phyloP scores from a whole-genome alignment of 2,797 vertebrate species.

The Protonibea diacanthus region DNA sequence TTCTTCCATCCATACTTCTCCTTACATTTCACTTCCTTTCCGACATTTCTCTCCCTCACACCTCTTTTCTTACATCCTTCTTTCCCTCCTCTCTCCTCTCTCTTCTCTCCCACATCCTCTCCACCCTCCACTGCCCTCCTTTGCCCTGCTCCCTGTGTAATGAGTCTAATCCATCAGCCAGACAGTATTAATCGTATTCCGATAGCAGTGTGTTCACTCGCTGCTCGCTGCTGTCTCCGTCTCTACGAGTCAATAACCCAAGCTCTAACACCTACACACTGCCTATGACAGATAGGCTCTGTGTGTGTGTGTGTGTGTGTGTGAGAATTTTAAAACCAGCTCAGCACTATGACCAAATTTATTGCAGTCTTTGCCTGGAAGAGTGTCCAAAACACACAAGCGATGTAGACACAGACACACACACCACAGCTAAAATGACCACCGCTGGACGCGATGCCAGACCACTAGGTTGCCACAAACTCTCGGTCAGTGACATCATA shows the following conservation, averaged over 20 bases:
- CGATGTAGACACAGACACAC: conserved; percentile 69
- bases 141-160: conserved; percentile 73
- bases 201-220: conserved; percentile 80
- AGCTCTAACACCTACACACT: conserved; percentile 72
- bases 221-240: conserved; percentile 77
- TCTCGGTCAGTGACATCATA: conserved; percentile 77
- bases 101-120: conserved; percentile 33
- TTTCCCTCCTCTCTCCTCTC: conserved; percentile 5
- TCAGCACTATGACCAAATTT: conserved; percentile 79
- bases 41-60: conserved; percentile 5
- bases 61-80: conserved; percentile 20
- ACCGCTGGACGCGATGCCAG: conserved; percentile 64
- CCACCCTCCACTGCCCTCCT: conserved; percentile 51
- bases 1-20: background rate
- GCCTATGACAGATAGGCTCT: conserved; percentile 62
- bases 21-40: conserved; percentile 18
- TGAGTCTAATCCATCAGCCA: conserved; percentile 85
- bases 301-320: conserved; percentile 32
- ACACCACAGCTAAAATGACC: conserved; percentile 80
- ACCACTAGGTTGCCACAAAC: conserved; percentile 73
- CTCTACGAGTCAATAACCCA: conserved; percentile 81
- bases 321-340: conserved; percentile 71
- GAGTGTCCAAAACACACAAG: conserved; percentile 77
- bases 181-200: conserved; percentile 85
- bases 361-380: conserved; percentile 73